A percentile compares a stretch with the other conserved stretches of the same genome.
phyloP scores from a whole-genome alignment of 2,888 invertebrate genomes.

The Atrina japonica region DNA sequence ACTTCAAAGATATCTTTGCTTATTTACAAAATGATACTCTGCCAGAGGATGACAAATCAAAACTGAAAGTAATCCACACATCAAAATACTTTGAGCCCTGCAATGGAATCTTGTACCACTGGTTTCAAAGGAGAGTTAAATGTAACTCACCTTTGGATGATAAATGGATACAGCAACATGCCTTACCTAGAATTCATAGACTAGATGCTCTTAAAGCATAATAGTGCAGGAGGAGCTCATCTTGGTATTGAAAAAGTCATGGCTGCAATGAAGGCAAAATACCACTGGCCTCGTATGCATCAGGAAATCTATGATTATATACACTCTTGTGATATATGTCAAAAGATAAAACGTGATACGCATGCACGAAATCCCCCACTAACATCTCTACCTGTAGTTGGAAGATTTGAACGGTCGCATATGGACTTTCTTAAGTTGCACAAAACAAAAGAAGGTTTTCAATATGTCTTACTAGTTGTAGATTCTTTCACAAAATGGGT shows the following conservation, averaged over 20 bases:
- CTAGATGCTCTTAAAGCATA: conserved; percentile 12
- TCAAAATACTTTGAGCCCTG: conserved; percentile 10
- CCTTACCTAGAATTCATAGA: conserved; percentile 23
- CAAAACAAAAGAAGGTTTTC: conserved; percentile 36
- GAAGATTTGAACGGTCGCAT: conserved; percentile 22
- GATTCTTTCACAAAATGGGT: conserved; percentile 48
- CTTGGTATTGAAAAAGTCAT: conserved; percentile 30
- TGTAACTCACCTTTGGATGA: background rate
- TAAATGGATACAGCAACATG: conserved; percentile 39
- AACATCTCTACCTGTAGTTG: conserved; percentile 19
- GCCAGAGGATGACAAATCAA: background rate
- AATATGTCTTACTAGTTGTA: conserved; percentile 47
- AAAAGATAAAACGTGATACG: conserved; percentile 31
- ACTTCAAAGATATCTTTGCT: conserved; percentile 4
- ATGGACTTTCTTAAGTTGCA: conserved; percentile 29
- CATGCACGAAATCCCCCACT: conserved; percentile 6
- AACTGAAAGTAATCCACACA: background rate
- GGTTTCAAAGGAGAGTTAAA: conserved; percentile 16
- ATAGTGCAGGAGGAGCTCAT: conserved; percentile 13
- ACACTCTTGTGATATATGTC: conserved; percentile 41
- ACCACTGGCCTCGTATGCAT: conserved; percentile 34
- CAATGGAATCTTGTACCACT: conserved; percentile 15
- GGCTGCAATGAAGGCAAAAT: conserved; percentile 29
- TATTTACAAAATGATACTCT: background rate
- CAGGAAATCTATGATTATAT: conserved; percentile 33